Evolutionary conservation across 2,797 vertebrate genomes (phyloP), one percentile per base, ranked within the genome.

Genomic region (Enteromius afrohamiltoni): DNA sequence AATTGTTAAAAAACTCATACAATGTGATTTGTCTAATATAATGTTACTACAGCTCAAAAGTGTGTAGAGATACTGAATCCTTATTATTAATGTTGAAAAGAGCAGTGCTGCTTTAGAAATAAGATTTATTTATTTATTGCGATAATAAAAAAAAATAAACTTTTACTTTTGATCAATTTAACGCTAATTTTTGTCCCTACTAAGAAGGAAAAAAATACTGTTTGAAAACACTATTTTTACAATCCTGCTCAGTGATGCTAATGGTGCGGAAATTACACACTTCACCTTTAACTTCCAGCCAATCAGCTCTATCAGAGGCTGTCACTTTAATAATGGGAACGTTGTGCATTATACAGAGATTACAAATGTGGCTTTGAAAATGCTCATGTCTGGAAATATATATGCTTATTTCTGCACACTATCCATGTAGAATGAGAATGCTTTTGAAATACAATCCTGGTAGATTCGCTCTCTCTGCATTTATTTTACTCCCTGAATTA

Each of bases 401-500:
- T 71, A 73, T 55, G 68, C 78, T 69, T 80, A 42, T 70, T 80
- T 80, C 37, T 68, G 67, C 55, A 53, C 49, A 71, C 55, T 31
- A 40, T 80, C 7, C 55, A 51, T 55, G 40, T 31, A 58, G 45
- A 58, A 73, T 53, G 65, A 55, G 60, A 80, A 77, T 65, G 55
- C 67, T 69, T 82, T 9, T 64, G 90, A 93, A 92, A 94, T 95
- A 94, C 92, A 95, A 92, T 95, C 92, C 93, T 90, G 89, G 77
- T 83, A 62, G 49, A 74, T 80, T 85, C 67, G 53, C 53, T 65
- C 47, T 71, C 68, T 53, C 67, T 84, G 29, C 65, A 55, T 76
- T 70, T 77, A 51, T 73, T 71, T 69, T 55, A 42, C 26, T 77
- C 74, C 45, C 45, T 70, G 47, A 76, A 78, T 81, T 75, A 69